phyloP scores from a whole-genome alignment of 2,888 invertebrate species.

The Pomacea canaliculata region DNA sequence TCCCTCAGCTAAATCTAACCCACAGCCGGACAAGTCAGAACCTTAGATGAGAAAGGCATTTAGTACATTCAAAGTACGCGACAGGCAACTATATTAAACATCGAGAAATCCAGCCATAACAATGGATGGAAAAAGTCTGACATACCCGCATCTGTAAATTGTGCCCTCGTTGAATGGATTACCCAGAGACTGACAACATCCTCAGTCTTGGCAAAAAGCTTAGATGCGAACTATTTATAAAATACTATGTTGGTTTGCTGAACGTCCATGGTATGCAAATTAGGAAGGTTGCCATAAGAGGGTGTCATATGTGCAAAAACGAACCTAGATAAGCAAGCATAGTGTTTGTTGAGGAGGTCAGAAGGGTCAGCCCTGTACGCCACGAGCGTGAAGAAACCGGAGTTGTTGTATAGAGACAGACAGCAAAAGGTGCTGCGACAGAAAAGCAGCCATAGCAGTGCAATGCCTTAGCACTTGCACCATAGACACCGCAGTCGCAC shows the following conservation, averaged over 20 bases:
- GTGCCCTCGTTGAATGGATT: not conserved
- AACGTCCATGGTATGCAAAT: constrained; percentile 9
- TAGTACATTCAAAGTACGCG: constrained; percentile 1
- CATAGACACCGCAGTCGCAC: constrained; percentile 33
- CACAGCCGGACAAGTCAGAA: constrained; percentile 8
- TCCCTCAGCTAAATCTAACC: not conserved
- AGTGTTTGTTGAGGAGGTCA: not conserved
- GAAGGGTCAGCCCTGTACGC: not conserved
- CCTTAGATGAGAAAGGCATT: not conserved
- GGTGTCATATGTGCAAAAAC: not conserved
- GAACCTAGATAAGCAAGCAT: constrained; percentile 5
- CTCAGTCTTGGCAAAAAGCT: not conserved
- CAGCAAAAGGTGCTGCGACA: constrained; percentile 15
- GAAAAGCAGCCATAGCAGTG: too few relatives aligned
- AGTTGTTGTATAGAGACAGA: not conserved
- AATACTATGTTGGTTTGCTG: not conserved
- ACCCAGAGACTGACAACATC: not conserved
- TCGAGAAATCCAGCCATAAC: constrained; percentile 1
- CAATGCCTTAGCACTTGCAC: constrained; percentile 32
- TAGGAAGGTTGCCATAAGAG: not conserved
- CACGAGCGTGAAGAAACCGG: constrained; percentile 7
- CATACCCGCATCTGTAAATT: not conserved
- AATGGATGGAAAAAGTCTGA: too few relatives aligned
- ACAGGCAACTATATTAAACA: not conserved
- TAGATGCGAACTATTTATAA: not conserved